Evolutionary conservation across 53 echinoderm and acorn worm species (phyloP), one percentile per base, ranked within the genome.

Genomic region (Holothuria leucospilota): DNA sequence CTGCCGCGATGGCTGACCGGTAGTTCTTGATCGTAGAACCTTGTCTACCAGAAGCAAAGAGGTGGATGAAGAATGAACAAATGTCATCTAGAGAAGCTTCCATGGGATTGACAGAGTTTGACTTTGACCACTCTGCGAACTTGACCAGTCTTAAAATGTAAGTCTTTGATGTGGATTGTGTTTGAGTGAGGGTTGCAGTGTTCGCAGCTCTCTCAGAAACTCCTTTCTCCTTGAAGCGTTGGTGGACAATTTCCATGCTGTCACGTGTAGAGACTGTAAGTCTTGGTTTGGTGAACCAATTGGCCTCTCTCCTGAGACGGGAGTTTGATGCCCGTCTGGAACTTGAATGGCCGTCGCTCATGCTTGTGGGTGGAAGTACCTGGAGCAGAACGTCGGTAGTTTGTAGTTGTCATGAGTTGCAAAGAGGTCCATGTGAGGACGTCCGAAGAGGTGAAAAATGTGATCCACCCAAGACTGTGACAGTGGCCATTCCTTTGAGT

Each of bases 351-450:
- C 71, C 27, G 27, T 41, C 0, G 21, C 49, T 23, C 2, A 27
- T 4, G n/a, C 51, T 41, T 23, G 20, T 49, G 9, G 51, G 2
- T 29, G 34, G 8, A 8, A 70, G 29, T 20, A 18, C 7, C 40
- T 34, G 29, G 20, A 2, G 18, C 71, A 70, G 26, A 87, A 87
- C 18, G 66, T 30, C 29, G 79, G 87, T 0, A 80, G 29, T 30
- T 87, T 66, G 16, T 20, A 27, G 56, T 64, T 79, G 0, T 62
- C 49, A 23, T 39, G 39, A 34, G 66, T 74, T 5, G 87, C 87
- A 79, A 87, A 87, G 28, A 87, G 68, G n/a, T 52, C 58, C 40
- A 87, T 68, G 51, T 78, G 78, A n/a, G 87, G 59, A 10, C 63
- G 63, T n/a, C 42, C 81, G 20, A 79, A 63, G 39, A 52, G 28